Evolutionary conservation across 2,797 vertebrate genomes (phyloP), one percentile per base, ranked within the genome.

Genomic region (Hozukius guyotensis): DNA sequence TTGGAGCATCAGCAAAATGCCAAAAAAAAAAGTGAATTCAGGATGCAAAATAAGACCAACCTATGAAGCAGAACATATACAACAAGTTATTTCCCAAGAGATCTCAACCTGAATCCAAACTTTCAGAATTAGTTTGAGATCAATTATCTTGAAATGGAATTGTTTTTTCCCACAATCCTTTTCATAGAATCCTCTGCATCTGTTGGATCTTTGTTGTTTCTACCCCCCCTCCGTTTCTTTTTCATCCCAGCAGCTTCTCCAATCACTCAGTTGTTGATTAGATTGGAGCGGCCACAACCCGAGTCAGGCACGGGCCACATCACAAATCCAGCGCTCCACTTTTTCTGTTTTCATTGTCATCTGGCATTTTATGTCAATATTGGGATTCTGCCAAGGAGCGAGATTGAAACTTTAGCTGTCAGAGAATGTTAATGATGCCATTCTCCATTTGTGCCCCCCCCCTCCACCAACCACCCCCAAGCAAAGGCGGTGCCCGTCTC

Each of bases 351-450:
- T 67, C 53, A 87, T 85, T 92, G 90, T 93, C 90, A 86, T 92
- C 83, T 92, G 76, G 85, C 86, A 79, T 94, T 93, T 88, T 79
- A 84, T 87, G 90, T 90, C 91, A 89, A 91, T 88, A 89, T 88
- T 85, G 88, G 78, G 82, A 87, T 91, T 82, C 86, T 88, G 89
- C 86, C 79, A 84, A 84, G 11, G 81, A 85, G 84, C 31, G 22
- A 93, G 92, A 95, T 93, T 93, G 94, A 95, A 94, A 94, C 77
- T 77, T 94, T 95, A 94, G 90, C 94, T 93, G 94, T 94, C 94
- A 92, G 86, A 68, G 91, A 94, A 95, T 94, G 93, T 93, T 94
- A 95, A 95, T 93, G 94, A 91, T 80, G 90, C 87, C 89, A 87
- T 92, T 95, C 90, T 93, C 89, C 83, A 91, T 94, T 89, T 85